phyloP scores from a whole-genome alignment of 2,888 invertebrate species.

The Brachycybe producta region DNA sequence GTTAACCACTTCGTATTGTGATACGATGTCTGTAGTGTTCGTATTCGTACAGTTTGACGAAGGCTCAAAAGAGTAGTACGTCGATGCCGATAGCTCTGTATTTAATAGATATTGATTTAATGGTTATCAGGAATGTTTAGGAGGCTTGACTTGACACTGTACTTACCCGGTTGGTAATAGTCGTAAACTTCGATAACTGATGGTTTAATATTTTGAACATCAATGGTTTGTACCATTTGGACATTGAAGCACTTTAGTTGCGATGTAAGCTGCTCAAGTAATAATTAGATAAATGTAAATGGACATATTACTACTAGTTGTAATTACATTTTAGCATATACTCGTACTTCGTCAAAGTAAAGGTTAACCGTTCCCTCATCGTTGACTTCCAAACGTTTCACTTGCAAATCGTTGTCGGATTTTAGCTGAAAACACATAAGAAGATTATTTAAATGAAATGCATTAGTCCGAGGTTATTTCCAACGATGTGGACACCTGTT shows the following conservation, averaged over 20 bases:
- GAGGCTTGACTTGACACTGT: too few relatives aligned
- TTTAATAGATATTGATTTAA: too few relatives aligned
- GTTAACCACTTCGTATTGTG: too few relatives aligned
- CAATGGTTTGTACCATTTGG: constrained; percentile 27
- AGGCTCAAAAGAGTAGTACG: too few relatives aligned
- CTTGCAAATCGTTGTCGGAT: constrained; percentile 5
- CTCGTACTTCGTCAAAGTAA: constrained; percentile 24
- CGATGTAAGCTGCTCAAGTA: constrained; percentile 20
- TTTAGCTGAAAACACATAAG: constrained; percentile 7
- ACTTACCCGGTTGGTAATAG: constrained; percentile 28
- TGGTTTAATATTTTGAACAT: constrained; percentile 28
- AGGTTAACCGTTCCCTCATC: constrained; percentile 21
- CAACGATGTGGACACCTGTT: too few relatives aligned
- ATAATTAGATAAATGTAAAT: neutral
- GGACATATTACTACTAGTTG: too few relatives aligned
- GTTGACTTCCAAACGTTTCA: constrained; percentile 23
- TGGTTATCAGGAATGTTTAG: too few relatives aligned
- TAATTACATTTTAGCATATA: too few relatives aligned
- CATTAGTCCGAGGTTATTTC: too few relatives aligned
- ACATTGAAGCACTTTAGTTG: constrained; percentile 28
- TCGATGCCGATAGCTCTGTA: too few relatives aligned
- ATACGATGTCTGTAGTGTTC: too few relatives aligned
- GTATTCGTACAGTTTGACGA: too few relatives aligned
- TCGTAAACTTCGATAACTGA: constrained; percentile 27
- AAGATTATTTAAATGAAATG: neutral